Evolutionary conservation across 2,113 vertebrate species (phyloP).

Genomic region (Gnathonemus longibarbis): DNA sequence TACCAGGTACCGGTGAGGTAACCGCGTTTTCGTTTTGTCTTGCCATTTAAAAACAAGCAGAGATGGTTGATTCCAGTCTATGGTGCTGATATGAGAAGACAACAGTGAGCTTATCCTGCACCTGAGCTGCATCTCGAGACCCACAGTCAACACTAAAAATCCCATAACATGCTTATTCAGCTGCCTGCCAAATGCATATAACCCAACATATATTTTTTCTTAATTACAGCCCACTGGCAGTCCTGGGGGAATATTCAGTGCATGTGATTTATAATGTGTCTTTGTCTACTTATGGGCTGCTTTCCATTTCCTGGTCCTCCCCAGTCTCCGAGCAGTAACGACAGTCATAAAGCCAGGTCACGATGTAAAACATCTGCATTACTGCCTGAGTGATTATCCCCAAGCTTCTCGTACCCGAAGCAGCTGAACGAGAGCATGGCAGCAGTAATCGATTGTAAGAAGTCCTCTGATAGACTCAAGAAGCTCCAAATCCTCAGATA

Average conservation of each 20-base stretch:
- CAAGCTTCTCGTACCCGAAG: background rate
- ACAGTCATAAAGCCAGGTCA: background rate
- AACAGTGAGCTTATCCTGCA: background rate
- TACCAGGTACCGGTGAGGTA: background rate
- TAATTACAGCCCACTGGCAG: background rate
- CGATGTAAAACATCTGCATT: background rate
- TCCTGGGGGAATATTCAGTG: background rate
- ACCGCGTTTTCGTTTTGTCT: background rate
- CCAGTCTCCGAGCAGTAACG: background rate
- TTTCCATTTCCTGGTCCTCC: background rate
- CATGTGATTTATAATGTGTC: background rate
- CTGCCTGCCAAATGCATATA: background rate
- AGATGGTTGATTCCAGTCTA: background rate
- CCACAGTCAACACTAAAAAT: background rate
- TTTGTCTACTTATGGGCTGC: background rate
- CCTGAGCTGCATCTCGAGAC: background rate
- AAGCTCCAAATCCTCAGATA: background rate
- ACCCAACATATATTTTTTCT: background rate
- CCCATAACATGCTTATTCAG: background rate
- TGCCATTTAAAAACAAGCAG: background rate
- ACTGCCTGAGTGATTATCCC: background rate
- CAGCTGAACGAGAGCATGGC: background rate
- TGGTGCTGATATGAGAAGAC: background rate
- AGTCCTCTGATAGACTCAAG: background rate
- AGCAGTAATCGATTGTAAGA: background rate